A percentile compares a stretch with the other conserved stretches of the same genome.
Evolutionary conservation across 2,888 invertebrate genomes (phyloP).

Genomic region (Hipparchia sbordonii): DNA sequence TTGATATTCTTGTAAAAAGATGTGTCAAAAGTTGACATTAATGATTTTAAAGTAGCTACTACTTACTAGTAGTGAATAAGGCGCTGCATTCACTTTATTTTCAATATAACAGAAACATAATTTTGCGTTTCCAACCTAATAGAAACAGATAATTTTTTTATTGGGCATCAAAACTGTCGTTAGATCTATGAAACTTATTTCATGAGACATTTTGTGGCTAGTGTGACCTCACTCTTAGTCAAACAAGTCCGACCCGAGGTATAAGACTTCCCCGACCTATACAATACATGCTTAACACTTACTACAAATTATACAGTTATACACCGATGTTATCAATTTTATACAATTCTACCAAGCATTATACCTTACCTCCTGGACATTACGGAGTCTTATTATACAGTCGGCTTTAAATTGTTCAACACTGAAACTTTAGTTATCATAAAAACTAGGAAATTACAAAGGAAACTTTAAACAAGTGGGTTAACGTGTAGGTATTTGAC

Average conservation of each 20-base stretch:
- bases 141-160: no score
- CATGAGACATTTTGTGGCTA: not conserved
- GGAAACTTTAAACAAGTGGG: no score
- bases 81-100: not conserved
- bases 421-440: no score
- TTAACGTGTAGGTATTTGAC: no score
- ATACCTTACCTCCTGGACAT: slow-evolving; percentile 41
- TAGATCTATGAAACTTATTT: no score
- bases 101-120: no score
- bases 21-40: not conserved
- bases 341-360: slow-evolving; percentile 34
- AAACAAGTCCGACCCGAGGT: slow-evolving; percentile 20
- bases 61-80: not conserved
- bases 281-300: slow-evolving; percentile 41
- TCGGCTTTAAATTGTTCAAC: not conserved
- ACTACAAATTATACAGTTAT: slow-evolving; percentile 33
- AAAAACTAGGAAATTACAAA: no score
- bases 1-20: not conserved
- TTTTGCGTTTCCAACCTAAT: no score
- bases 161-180: no score
- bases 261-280: slow-evolving; percentile 35
- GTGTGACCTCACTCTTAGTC: not conserved
- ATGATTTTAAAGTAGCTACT: not conserved
- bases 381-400: slow-evolving; percentile 27
- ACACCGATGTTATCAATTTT: slow-evolving; percentile 38